phyloP scores from a whole-genome alignment of 35 echinoderm and acorn worm species.

The Heliocidaris erythrogramma region DNA sequence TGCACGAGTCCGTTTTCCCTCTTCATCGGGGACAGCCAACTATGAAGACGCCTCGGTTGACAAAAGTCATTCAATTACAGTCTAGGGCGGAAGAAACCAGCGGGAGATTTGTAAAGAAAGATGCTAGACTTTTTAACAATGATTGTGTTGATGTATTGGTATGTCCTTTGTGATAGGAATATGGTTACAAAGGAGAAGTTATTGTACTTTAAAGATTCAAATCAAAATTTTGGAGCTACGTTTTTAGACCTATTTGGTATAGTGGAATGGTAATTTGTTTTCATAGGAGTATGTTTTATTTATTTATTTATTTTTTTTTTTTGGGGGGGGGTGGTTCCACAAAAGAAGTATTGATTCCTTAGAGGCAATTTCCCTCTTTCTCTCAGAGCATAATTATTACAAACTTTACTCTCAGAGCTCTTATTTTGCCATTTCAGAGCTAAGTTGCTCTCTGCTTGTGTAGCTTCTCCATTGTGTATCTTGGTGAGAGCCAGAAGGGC shows the following conservation, averaged over 20 bases:
- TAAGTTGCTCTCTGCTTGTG: no score
- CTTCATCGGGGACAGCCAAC: neutral
- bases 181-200: no score
- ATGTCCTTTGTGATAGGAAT: neutral
- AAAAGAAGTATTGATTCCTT: neutral
- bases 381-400: no score
- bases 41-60: neutral
- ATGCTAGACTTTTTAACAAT: neutral
- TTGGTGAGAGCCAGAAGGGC: no score
- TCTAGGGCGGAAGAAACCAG: neutral
- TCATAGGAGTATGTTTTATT: neutral
- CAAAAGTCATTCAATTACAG: constrained; percentile 10
- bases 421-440: neutral
- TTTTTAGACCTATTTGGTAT: neutral
- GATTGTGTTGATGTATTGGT: neutral
- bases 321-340: no score
- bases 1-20: neutral
- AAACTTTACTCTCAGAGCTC: neutral
- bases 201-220: neutral
- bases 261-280: neutral
- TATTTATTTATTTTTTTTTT: no score
- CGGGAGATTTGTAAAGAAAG: neutral
- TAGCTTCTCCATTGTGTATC: no score
- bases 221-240: neutral
- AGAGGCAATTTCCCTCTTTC: neutral